Evolutionary conservation across 1,140 invertebrate genomes (phyloP).

Genomic region (Ostrea denselamellosa): DNA sequence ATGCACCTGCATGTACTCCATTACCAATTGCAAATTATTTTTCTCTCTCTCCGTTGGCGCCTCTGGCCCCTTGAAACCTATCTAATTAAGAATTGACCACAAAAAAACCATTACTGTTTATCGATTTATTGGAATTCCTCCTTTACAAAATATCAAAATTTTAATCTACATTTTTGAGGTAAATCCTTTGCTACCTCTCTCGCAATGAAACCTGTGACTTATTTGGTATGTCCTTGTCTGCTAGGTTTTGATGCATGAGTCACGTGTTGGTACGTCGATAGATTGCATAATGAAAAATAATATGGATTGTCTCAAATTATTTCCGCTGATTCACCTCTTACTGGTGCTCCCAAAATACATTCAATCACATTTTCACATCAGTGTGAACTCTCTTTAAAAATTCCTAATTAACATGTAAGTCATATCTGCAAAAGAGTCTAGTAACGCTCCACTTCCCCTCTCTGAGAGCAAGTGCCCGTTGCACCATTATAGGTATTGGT

Average conservation of each 20-base stretch:
- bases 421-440: neutral
- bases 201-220: conserved; percentile 27
- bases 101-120: neutral
- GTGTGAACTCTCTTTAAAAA: neutral
- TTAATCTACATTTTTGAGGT: conserved; percentile 27
- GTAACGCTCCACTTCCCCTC: neutral
- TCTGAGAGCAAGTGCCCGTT: neutral
- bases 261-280: conserved; percentile 7
- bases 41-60: neutral
- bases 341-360: neutral
- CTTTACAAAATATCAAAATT: neutral
- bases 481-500: neutral
- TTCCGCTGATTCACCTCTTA: conserved; percentile 28
- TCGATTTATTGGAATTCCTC: neutral
- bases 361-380: neutral
- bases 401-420: neutral
- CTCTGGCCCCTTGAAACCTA: neutral
- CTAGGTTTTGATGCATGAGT: conserved; percentile 17
- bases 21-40: neutral
- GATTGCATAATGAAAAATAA: conserved; percentile 35
- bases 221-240: conserved; percentile 19
- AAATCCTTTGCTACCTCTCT: conserved; percentile 1
- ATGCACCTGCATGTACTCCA: neutral
- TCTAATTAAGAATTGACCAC: conserved; percentile 11
- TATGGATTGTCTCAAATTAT: conserved; percentile 35